Conservation (phyloP, 2,888 invertebrate genomes). For the Slavum lentiscoides region DNA sequence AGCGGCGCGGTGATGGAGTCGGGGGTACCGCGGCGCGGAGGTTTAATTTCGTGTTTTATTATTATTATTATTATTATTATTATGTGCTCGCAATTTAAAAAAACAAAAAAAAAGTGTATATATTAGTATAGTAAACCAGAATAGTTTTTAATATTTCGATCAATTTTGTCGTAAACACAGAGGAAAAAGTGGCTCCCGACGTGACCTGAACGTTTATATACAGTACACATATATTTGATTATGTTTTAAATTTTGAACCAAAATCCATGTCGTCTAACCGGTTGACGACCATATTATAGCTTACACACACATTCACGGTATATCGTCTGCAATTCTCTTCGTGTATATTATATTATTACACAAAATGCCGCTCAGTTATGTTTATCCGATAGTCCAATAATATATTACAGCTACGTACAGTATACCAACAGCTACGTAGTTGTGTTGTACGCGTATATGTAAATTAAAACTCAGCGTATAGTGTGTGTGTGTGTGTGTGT, state of each 20-base stretch:
- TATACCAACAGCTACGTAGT: no score
- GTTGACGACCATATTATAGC: conserved; percentile 19
- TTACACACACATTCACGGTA: not conserved
- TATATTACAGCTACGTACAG: no score
- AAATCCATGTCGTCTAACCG: conserved; percentile 44
- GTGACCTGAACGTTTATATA: conserved; percentile 20
- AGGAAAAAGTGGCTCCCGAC: conserved; percentile 40
- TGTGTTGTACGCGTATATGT: no score
- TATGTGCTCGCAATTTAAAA: conserved; percentile 48
- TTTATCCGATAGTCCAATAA: no score
- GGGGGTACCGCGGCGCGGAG: conserved; percentile 19
- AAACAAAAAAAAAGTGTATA: conserved; percentile 9
- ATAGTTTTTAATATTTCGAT: conserved; percentile 42
- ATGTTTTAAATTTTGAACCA: conserved; percentile 31
- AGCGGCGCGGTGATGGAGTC: conserved; percentile 16
- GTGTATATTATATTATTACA: not conserved
- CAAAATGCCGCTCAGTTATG: no score
- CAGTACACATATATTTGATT: conserved; percentile 6
- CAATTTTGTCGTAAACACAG: conserved; percentile 44
- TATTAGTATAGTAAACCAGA: conserved; percentile 36
- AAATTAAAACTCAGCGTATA: no score
- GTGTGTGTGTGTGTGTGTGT: no score
- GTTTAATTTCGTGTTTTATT: conserved; percentile 40
- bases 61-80: conserved; percentile 32
- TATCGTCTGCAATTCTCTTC: not conserved